phyloP scores from a whole-genome alignment of 2,888 invertebrate genomes.

The Ornithoptera alexandrae region DNA sequence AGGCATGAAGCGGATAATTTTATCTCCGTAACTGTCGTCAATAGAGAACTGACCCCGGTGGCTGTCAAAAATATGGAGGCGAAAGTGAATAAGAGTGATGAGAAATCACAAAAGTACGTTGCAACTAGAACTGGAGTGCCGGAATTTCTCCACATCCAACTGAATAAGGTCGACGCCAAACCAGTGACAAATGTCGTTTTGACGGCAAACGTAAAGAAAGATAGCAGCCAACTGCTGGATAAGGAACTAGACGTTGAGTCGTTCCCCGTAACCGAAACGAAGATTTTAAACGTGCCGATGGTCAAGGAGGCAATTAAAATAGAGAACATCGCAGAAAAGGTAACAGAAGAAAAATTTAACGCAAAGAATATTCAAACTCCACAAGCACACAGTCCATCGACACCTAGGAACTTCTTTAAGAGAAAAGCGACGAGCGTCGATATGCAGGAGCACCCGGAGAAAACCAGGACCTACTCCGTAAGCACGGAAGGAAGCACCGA shows the following conservation, averaged over 20 bases:
- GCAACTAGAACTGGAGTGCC: slow-evolving; percentile 68
- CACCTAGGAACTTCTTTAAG: slow-evolving; percentile 74
- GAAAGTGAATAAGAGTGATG: slow-evolving; percentile 63
- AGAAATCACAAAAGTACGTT: slow-evolving; percentile 56
- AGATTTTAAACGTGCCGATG: slow-evolving; percentile 42
- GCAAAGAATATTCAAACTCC: slow-evolving; percentile 31
- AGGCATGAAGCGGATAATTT: slow-evolving; percentile 68
- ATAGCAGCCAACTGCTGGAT: slow-evolving; percentile 59
- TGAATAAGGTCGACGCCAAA: slow-evolving; percentile 84
- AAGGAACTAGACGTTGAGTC: slow-evolving; percentile 57
- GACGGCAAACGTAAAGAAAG: slow-evolving; percentile 80
- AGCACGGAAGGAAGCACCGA: slow-evolving; percentile 71
- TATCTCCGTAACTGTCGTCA: slow-evolving; percentile 80
- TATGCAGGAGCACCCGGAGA: slow-evolving; percentile 67
- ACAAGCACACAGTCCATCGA: slow-evolving; percentile 58
- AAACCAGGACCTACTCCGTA: slow-evolving; percentile 62
- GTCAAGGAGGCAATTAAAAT: slow-evolving; percentile 49
- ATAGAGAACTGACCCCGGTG: slow-evolving; percentile 64
- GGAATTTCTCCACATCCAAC: slow-evolving; percentile 85
- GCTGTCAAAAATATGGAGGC: slow-evolving; percentile 45
- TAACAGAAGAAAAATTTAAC: slow-evolving; percentile 46
- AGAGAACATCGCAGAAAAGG: slow-evolving; percentile 45
- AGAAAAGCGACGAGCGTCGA: slow-evolving; percentile 80
- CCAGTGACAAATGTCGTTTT: slow-evolving; percentile 83
- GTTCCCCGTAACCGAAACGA: slow-evolving; percentile 50